A percentile compares a stretch with the other conserved stretches of the same genome.
Conservation (phyloP, 1,140 invertebrate species). For the Platyura marginata region DNA sequence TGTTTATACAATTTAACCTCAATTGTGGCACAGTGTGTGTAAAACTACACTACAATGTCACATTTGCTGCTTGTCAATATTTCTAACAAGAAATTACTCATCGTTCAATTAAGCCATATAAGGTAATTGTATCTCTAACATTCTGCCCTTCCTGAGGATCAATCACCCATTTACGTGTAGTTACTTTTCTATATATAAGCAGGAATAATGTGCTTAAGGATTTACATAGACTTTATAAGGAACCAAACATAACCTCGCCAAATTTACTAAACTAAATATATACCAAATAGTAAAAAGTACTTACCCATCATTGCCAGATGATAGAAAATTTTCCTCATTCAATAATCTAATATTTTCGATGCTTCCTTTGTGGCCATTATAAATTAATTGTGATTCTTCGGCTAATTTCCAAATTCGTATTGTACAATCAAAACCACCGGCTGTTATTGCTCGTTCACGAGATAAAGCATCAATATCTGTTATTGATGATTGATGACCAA, state of each 20-base stretch:
- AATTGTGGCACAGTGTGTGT: no score
- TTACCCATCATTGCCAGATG: constrained; percentile 74
- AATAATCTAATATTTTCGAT: constrained; percentile 78
- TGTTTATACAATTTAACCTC: no score
- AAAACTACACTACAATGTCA: no score
- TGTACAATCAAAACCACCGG: constrained; percentile 70
- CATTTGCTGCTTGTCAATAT: no score
- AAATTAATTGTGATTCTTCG: constrained; percentile 87
- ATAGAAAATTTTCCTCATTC: constrained; percentile 83
- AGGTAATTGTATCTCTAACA: no score
- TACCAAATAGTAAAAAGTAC: no score
- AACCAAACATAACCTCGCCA: constrained; percentile 7
- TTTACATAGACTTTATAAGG: constrained; percentile 14
- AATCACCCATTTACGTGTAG: no score
- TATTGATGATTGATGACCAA: constrained; percentile 80
- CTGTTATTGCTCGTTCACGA: constrained; percentile 70
- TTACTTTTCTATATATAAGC: no score
- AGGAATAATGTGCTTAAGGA: no score
- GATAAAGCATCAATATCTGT: constrained; percentile 74
- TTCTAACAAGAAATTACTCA: no score
- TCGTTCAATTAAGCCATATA: no score
- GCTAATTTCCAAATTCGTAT: constrained; percentile 89
- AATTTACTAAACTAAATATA: constrained; percentile 8
- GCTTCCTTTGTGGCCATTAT: constrained; percentile 60
- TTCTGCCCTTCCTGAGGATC: no score